phyloP scores from a whole-genome alignment of 37 sponge, comb jelly and placozoan species.

The Cladorhizidae sp. region DNA sequence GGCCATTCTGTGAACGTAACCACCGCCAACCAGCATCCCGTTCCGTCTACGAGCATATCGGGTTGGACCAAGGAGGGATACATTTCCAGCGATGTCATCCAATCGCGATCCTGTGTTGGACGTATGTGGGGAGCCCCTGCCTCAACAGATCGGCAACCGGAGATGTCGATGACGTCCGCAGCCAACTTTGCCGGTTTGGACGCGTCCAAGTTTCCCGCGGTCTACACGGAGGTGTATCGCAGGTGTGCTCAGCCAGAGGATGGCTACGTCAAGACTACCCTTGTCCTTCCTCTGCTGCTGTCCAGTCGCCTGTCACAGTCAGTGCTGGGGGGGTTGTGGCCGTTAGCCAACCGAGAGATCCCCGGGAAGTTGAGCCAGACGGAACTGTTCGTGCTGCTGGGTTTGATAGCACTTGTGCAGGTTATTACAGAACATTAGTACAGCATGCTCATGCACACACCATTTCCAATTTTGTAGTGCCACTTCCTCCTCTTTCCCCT shows the following conservation, averaged over 20 bases:
- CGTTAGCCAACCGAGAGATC: conserved; percentile 5
- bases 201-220: conserved; percentile 26
- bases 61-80: conserved; percentile 2
- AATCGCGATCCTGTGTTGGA: not conserved
- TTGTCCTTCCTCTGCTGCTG: conserved; percentile 43
- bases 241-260: conserved; percentile 23
- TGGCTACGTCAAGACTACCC: conserved; percentile 27
- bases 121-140: no score
- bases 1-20: not conserved
- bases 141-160: not conserved
- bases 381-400: conserved; percentile 54
- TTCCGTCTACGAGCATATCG: conserved; percentile 9
- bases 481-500: not conserved
- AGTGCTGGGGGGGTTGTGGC: conserved; percentile 41
- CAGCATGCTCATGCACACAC: no score
- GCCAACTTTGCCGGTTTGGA: conserved; percentile 6
- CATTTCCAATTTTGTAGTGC: not conserved
- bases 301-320: conserved; percentile 35
- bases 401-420: conserved; percentile 56
- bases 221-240: conserved; percentile 38
- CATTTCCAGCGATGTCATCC: not conserved
- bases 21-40: not conserved
- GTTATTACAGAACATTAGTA: not conserved
- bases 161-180: not conserved
- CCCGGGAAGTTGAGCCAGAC: conserved; percentile 50